phyloP scores from a whole-genome alignment of 2,888 invertebrate genomes.

The Endomychus coccineus region DNA sequence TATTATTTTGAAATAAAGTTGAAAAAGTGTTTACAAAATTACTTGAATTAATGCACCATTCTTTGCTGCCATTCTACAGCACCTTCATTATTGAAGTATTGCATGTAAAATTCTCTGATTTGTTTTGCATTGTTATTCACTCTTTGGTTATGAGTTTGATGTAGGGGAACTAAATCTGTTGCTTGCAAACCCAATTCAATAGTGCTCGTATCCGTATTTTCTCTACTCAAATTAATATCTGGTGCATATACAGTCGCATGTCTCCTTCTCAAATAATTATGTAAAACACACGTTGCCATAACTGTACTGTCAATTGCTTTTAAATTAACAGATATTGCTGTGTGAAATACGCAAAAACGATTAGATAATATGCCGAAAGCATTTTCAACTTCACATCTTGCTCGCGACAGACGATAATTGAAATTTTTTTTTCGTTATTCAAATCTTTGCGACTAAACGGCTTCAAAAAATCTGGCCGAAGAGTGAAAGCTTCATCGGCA shows the following conservation, averaged over 20 bases:
- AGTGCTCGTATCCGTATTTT: slow-evolving; percentile 12
- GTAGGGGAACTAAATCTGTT: slow-evolving; percentile 8
- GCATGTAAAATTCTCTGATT: slow-evolving; percentile 4
- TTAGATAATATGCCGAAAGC: slow-evolving; percentile 9
- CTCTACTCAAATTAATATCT: slow-evolving; percentile 13
- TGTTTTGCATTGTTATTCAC: slow-evolving; percentile 10
- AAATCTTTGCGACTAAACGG: slow-evolving; percentile 14
- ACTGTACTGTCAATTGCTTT: slow-evolving; percentile 6
- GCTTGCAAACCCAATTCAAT: slow-evolving; percentile 10
- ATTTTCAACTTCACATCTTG: slow-evolving; percentile 9
- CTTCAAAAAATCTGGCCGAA: slow-evolving; percentile 16
- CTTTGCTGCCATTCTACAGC: slow-evolving; percentile 13
- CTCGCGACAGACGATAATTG: slow-evolving; percentile 7
- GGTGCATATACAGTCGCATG: slow-evolving; percentile 7
- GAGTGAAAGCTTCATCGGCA: slow-evolving; percentile 19
- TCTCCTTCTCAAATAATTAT: slow-evolving; percentile 6
- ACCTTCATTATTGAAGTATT: slow-evolving; percentile 12
- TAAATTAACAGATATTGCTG: slow-evolving; percentile 7
- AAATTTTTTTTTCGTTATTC: slow-evolving; percentile 9
- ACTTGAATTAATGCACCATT: slow-evolving; percentile 9
- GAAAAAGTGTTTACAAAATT: slow-evolving; percentile 6
- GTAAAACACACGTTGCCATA: slow-evolving; percentile 7
- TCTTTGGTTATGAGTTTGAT: slow-evolving; percentile 13
- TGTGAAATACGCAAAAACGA: slow-evolving; percentile 9
- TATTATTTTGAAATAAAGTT: slow-evolving; percentile 4